A percentile compares a stretch with the other conserved stretches of the same genome.
phyloP scores from a whole-genome alignment of 2,113 vertebrate species.

The Odocoileus hemionus region DNA sequence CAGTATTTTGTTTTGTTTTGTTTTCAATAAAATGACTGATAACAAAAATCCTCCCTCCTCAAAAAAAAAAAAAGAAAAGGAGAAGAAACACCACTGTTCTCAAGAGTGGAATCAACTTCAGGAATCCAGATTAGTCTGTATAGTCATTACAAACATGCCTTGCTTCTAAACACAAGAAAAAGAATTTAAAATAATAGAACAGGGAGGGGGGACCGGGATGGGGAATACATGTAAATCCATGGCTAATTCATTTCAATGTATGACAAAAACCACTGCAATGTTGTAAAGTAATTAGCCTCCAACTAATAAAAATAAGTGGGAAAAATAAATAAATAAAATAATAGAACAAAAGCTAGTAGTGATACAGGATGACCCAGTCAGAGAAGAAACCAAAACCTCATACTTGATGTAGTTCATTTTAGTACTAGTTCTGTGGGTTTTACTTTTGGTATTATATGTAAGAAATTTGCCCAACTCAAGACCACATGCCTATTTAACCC shows the following conservation, averaged over 20 bases:
- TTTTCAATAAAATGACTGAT: neutral
- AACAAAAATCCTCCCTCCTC: neutral
- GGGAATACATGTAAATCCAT: too few species aligned
- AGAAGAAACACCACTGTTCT: neutral
- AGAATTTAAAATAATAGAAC: neutral
- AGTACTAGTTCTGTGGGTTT: neutral
- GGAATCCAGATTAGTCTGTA: neutral
- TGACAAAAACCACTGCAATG: too few species aligned
- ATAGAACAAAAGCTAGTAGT: neutral
- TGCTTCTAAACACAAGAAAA: neutral
- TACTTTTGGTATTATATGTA: neutral
- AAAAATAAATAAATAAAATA: neutral
- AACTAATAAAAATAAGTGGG: too few species aligned
- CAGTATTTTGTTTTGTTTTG: neutral
- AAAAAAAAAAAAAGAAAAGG: neutral
- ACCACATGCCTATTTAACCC: neutral
- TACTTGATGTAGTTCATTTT: neutral
- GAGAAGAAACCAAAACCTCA: neutral
- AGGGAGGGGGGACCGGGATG: too few species aligned
- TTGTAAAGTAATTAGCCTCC: too few species aligned
- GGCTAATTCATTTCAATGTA: too few species aligned
- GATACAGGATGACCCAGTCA: neutral
- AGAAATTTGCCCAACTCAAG: neutral
- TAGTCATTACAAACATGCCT: neutral
- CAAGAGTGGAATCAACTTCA: neutral